Evolutionary conservation across 2,888 invertebrate species (phyloP), one percentile per base, ranked within the genome.

Genomic region (Ditylenchus weischeri): DNA sequence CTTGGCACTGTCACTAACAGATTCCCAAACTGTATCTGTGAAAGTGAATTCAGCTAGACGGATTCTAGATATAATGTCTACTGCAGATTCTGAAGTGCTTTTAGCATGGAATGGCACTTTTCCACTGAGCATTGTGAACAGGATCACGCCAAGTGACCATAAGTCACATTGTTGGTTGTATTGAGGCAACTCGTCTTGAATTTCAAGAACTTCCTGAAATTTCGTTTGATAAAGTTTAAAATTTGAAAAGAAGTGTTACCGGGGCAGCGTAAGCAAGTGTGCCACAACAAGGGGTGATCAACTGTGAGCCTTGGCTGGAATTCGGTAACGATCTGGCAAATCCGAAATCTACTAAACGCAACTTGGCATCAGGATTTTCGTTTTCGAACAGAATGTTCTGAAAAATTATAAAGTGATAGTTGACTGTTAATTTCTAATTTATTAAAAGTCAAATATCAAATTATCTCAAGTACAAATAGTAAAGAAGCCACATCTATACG

Each of bases 271-370:
- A 96, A 78, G 90, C 90, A 58, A 93, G 84, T 65, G 95, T 94
- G 38, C 66, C 67, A 84, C 91, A 96, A 83, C 95, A 94, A 0
- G 95, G 94, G 0, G 93, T 92, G 85, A 87, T 88, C 65, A 80
- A 76, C 54, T 54, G 54, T 11, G 54, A 23, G 19, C 60, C 66
- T 48, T 21, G 29, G 10, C 29, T 67, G n/a, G 15, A 19, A 15
- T 50, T 51, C 10, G 81, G 88, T 79, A 89, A 89, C 73, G 88
- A 85, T n/a, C 91, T 87, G 19, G 95, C 93, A 85, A 94, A 94
- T 13, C 96, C 95, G 84, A 96, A 96, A 86, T 96, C 96, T 0
- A 95, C 91, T 51, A 96, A 88, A 84, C 93, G 93, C 23, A 95
- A 88, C 75, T 88, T 86, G 18, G 88, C 87, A 72, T 87, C 83